Evolutionary conservation across 2,113 vertebrate genomes (phyloP).

Genomic region (Telmatochromis sp.): DNA sequence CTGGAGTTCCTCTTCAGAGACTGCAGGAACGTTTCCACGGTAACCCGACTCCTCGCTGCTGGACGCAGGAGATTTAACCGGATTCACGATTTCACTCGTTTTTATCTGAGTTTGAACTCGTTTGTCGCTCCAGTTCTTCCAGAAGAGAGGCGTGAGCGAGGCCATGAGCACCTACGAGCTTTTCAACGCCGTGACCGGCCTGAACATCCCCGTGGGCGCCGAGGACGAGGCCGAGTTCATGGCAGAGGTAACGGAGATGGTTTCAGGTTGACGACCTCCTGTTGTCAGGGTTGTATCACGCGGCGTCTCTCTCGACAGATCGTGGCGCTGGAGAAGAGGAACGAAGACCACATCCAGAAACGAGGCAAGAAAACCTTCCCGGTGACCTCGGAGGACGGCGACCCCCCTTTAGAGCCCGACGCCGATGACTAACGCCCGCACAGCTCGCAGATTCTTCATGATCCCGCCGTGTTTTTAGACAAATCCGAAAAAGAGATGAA

Average conservation of each 20-base stretch:
- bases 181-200: constrained; percentile 85
- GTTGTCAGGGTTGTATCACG: accelerated
- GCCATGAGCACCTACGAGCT: constrained; percentile 81
- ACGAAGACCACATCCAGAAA: constrained; percentile 90
- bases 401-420: constrained; percentile 64
- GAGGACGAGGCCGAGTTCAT: constrained; percentile 87
- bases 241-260: constrained; percentile 71
- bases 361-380: constrained; percentile 77
- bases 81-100: not conserved
- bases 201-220: constrained; percentile 79
- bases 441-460: not conserved
- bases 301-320: constrained; percentile 70
- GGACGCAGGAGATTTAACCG: accelerated
- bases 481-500: not conserved
- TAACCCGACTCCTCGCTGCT: not conserved
- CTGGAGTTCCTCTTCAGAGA: constrained; percentile 95
- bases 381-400: constrained; percentile 58
- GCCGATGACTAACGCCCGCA: constrained; percentile 53
- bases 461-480: not conserved
- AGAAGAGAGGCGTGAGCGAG: constrained; percentile 84
- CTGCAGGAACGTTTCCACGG: constrained; percentile 90
- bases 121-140: constrained; percentile 81
- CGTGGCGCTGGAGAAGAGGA: constrained; percentile 88
- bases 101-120: not conserved
- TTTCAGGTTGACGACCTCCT: not conserved